phyloP scores from a whole-genome alignment of 2,113 vertebrate genomes.

The Empidonax alnorum region DNA sequence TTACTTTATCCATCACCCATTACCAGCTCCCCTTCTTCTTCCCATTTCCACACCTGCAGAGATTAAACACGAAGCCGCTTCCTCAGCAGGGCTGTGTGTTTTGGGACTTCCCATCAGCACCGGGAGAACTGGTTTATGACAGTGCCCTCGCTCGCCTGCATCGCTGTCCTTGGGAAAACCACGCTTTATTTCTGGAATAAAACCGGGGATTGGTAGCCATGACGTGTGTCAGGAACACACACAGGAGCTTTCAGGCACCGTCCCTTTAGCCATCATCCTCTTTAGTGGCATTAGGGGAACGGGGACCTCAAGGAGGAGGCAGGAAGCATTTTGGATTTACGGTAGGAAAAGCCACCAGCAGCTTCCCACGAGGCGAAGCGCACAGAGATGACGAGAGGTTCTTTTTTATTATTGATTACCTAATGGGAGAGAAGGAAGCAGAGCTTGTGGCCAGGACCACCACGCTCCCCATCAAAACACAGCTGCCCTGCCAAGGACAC shows the following conservation, averaged over 20 bases:
- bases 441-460: background rate
- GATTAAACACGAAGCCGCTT: background rate
- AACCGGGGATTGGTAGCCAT: background rate
- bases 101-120: background rate
- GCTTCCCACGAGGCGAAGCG: background rate
- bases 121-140: constrained; percentile 20
- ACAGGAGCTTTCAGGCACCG: background rate
- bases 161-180: background rate
- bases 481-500: background rate
- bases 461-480: background rate
- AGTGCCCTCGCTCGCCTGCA: rapidly evolving
- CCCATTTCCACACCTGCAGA: background rate
- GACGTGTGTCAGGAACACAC: background rate
- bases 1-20: background rate
- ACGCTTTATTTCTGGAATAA: background rate
- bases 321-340: background rate
- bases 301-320: rapidly evolving
- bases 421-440: background rate
- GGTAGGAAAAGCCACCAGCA: background rate
- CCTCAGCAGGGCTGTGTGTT: background rate
- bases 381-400: background rate
- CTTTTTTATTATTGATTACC: background rate
- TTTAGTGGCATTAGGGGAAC: rapidly evolving
- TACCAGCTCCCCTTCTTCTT: background rate
- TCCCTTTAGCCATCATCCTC: background rate